A percentile compares a stretch with the other conserved stretches of the same genome.
phyloP scores from a whole-genome alignment of 2,888 invertebrate genomes.

The Yponomeuta plumbellus region DNA sequence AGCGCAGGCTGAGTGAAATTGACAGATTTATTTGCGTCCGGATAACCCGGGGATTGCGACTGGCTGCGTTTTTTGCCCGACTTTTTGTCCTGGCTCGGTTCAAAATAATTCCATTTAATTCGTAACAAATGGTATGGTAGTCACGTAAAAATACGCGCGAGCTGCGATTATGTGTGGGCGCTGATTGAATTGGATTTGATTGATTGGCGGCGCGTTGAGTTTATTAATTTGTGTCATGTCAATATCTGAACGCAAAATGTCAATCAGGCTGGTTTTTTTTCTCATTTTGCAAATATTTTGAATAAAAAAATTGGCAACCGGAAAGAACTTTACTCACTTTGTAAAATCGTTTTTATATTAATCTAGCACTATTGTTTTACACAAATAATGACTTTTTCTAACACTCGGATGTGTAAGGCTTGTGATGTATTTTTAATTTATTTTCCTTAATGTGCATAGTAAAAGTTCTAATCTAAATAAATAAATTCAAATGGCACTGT shows the following conservation, averaged over 20 bases:
- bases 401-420: too few species aligned
- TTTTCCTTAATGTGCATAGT: too few species aligned
- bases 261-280: background rate
- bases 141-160: background rate
- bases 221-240: background rate
- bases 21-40: constrained; percentile 73
- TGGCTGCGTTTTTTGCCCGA: constrained; percentile 61
- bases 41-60: constrained; percentile 56
- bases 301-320: too few species aligned
- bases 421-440: too few species aligned
- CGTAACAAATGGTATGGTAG: background rate
- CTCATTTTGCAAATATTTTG: too few species aligned
- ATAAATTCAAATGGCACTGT: too few species aligned
- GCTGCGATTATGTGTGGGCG: background rate
- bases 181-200: constrained; percentile 8
- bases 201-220: background rate
- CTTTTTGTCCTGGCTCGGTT: constrained; percentile 22
- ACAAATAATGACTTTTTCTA: too few species aligned
- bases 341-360: too few species aligned
- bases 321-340: too few species aligned
- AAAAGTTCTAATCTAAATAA: too few species aligned
- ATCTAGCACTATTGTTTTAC: too few species aligned
- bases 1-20: constrained; percentile 67
- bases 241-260: background rate
- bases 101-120: constrained; percentile 16